These are phyloP conservation scores for Gymnocheta viridis DNA, from an alignment of 2,888 invertebrate genomes.

Conservation along the genomic window DNA sequence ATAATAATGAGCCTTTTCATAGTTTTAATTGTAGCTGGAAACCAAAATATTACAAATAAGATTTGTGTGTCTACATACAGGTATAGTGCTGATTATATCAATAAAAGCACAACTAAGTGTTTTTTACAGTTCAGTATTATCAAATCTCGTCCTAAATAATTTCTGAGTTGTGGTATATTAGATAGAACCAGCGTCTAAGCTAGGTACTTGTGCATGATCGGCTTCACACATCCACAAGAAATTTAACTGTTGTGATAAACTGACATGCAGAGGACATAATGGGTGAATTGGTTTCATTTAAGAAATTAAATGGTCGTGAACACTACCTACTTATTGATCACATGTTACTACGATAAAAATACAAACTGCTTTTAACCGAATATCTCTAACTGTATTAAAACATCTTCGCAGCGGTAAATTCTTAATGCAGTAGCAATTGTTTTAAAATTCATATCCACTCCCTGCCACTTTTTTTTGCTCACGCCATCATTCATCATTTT, in stretches of 20 bases:
- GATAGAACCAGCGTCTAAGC: no score
- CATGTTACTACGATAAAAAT: background rate
- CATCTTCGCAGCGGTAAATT: background rate
- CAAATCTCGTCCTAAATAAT: no score
- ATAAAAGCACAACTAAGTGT: background rate
- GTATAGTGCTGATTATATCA: background rate
- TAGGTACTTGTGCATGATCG: no score
- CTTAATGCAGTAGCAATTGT: constrained; percentile 38
- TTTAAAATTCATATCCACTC: constrained; percentile 48
- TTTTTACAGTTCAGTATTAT: no score
- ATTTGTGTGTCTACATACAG: background rate
- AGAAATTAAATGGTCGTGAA: no score
- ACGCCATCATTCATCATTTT: constrained; percentile 32
- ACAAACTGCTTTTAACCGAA: background rate
- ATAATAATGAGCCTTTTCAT: constrained; percentile 61
- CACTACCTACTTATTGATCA: no score
- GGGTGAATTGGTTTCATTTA: no score
- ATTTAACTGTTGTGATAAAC: no score
- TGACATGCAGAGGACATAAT: no score
- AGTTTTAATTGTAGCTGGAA: constrained; percentile 63
- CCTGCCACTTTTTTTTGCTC: constrained; percentile 26
- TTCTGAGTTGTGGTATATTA: no score
- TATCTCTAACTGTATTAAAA: background rate
- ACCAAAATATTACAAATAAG: constrained; percentile 51
- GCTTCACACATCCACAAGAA: no score